Evolutionary conservation across 2,888 invertebrate species (phyloP).

Genomic region (Zelleria hepariella): DNA sequence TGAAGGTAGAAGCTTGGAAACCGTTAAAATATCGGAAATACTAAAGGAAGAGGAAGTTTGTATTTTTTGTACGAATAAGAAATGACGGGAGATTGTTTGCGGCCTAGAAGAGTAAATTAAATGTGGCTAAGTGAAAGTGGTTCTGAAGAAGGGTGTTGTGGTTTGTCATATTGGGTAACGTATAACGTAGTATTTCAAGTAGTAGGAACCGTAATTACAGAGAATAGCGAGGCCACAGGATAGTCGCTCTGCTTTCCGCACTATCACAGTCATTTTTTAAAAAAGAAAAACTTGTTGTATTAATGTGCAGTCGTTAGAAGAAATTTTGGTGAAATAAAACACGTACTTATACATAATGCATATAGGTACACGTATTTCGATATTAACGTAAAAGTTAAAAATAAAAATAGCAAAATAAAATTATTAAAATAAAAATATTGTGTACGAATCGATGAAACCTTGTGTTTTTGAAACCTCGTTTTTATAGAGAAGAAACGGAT

Average conservation of each 20-base stretch:
- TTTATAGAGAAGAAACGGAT: slow-evolving; percentile 18
- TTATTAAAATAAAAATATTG: slow-evolving; percentile 18
- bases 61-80: neutral
- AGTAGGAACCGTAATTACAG: neutral
- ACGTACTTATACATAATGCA: neutral
- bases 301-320: neutral
- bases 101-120: neutral
- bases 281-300: neutral
- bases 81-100: neutral
- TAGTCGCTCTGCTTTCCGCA: neutral
- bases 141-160: neutral
- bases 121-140: neutral
- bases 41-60: neutral
- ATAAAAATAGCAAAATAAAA: slow-evolving; percentile 24
- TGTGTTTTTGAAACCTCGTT: slow-evolving; percentile 32
- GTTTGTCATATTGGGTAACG: neutral
- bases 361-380: slow-evolving; percentile 20
- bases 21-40: neutral
- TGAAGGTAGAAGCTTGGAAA: neutral
- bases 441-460: slow-evolving; percentile 28
- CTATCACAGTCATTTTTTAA: neutral
- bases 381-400: slow-evolving; percentile 30
- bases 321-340: neutral
- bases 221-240: neutral
- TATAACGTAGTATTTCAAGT: neutral